A percentile compares a stretch with the other conserved stretches of the same genome.
phyloP scores from a whole-genome alignment of 2,797 vertebrate genomes.

The Molossus molossus region DNA sequence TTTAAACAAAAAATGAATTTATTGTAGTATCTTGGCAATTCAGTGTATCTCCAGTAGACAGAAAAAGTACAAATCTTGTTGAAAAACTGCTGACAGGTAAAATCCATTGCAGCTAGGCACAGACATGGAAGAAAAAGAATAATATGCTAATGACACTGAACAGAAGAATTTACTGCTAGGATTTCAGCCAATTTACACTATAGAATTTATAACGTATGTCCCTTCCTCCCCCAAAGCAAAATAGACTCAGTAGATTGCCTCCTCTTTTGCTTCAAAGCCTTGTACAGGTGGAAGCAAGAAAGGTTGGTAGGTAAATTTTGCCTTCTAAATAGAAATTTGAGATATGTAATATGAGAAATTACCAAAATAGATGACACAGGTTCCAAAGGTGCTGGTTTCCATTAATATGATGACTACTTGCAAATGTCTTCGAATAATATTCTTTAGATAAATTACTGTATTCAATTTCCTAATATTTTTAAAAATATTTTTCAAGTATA shows the following conservation, averaged over 20 bases:
- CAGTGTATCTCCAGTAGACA: background rate
- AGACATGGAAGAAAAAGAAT: background rate
- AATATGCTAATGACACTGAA: background rate
- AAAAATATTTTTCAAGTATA: no score
- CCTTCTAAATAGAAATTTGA: background rate
- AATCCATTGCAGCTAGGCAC: background rate
- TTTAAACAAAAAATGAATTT: constrained; percentile 44
- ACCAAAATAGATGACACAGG: background rate
- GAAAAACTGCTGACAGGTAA: background rate
- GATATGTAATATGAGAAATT: background rate
- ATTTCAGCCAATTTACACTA: background rate
- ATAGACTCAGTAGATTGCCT: background rate
- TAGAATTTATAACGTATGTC: background rate
- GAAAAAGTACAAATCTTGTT: background rate
- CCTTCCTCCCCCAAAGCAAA: background rate
- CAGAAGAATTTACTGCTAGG: background rate
- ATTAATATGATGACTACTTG: background rate
- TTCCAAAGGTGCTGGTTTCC: background rate
- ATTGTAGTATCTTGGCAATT: background rate
- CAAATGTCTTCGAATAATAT: background rate
- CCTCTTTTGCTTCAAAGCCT: background rate
- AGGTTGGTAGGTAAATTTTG: background rate
- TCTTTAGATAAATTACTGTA: background rate
- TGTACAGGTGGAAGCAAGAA: background rate
- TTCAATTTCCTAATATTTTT: no score